phyloP scores from a whole-genome alignment of 2,797 vertebrate species.

The Phrynocephalus vlangalii region DNA sequence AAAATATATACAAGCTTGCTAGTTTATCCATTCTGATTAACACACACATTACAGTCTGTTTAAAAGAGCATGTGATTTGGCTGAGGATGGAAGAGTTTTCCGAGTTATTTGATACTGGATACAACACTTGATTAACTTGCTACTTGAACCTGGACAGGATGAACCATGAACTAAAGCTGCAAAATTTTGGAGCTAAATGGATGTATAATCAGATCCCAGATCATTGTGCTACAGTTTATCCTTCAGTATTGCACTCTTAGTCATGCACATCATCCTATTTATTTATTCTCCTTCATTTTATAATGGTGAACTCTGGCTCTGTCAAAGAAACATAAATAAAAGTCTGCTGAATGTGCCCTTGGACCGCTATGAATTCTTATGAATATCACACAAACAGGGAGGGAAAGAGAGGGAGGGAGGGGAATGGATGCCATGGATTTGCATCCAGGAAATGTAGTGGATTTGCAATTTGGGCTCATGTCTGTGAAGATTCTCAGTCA shows the following conservation, averaged over 20 bases:
- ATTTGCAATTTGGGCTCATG: too few relatives aligned
- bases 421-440: background rate
- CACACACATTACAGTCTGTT: background rate
- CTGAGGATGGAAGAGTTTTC: background rate
- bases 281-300: background rate
- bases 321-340: background rate
- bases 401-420: background rate
- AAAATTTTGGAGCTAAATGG: background rate
- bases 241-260: background rate
- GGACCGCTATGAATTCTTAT: background rate
- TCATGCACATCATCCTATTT: background rate
- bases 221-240: background rate
- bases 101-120: background rate
- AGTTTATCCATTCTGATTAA: constrained; percentile 22
- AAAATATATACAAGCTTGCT: background rate
- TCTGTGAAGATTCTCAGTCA: too few relatives aligned
- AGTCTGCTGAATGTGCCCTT: background rate
- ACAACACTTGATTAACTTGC: background rate
- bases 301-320: background rate
- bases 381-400: background rate
- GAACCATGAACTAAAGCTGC: background rate
- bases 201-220: background rate
- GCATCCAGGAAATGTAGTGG: too few relatives aligned
- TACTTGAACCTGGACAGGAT: background rate
- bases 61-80: background rate